These are phyloP conservation scores for Dendrolimus pini DNA, from an alignment of 2,888 invertebrate species.

Conservation along the genomic window DNA sequence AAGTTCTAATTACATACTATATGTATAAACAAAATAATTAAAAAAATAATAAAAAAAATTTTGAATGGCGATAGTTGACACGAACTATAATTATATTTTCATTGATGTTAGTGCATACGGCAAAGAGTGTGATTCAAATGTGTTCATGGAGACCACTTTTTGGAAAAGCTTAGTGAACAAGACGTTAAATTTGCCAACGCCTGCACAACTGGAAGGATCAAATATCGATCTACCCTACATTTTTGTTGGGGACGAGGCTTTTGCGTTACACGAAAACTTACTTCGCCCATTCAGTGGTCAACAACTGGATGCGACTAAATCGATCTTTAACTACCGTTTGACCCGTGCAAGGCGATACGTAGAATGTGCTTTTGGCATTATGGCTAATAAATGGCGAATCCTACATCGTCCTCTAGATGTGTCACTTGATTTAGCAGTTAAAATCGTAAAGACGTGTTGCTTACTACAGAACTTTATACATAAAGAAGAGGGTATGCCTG, in stretches of 20 bases:
- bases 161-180: conserved; percentile 2
- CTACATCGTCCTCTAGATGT: too few relatives aligned
- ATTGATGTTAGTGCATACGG: conserved; percentile 11
- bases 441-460: too few relatives aligned
- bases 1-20: too few relatives aligned
- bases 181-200: conserved; percentile 7
- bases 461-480: too few relatives aligned
- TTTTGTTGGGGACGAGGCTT: conserved; percentile 13
- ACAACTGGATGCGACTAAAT: conserved; percentile 7
- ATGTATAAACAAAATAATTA: too few relatives aligned
- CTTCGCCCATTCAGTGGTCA: conserved; percentile 10
- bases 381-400: too few relatives aligned
- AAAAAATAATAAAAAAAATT: too few relatives aligned
- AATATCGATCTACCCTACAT: conserved; percentile 6
- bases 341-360: conserved; percentile 9
- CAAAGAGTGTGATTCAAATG: conserved; percentile 12
- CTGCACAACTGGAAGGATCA: conserved; percentile 2
- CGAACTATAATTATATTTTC: conserved; percentile 6
- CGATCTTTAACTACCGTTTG: conserved; percentile 11
- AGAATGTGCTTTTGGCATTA: too few relatives aligned
- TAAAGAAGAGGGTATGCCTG: too few relatives aligned
- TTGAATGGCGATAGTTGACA: conserved; percentile 7
- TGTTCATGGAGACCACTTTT: conserved; percentile 8
- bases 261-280: conserved; percentile 8
- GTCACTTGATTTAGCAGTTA: too few relatives aligned